phyloP scores from a whole-genome alignment of 2,888 invertebrate genomes.

The Orgyia antiqua region DNA sequence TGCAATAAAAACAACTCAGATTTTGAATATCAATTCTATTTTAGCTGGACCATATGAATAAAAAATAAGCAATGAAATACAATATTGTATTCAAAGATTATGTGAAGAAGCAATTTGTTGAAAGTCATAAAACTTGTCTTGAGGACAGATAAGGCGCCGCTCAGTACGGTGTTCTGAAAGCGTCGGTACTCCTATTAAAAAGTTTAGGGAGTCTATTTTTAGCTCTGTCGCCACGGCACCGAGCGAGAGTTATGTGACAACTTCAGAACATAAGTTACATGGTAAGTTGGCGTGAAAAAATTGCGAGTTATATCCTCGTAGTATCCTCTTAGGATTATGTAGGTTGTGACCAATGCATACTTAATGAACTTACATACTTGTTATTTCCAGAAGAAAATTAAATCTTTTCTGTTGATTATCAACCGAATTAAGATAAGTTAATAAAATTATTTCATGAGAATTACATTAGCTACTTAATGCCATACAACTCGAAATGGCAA shows the following conservation, averaged over 20 bases:
- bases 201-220: slow-evolving; percentile 69
- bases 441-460: too few species aligned
- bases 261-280: slow-evolving; percentile 41
- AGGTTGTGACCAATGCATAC: too few species aligned
- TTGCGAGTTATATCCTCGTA: slow-evolving; percentile 10
- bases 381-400: too few species aligned
- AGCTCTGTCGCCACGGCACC: slow-evolving; percentile 42
- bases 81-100: slow-evolving; percentile 36
- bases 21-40: slow-evolving; percentile 6
- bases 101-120: slow-evolving; percentile 63
- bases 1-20: too few species aligned
- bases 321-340: slow-evolving; percentile 4
- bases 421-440: too few species aligned
- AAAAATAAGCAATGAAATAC: slow-evolving; percentile 14
- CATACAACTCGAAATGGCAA: too few species aligned
- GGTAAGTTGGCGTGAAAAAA: slow-evolving; percentile 28
- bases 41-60: slow-evolving; percentile 15
- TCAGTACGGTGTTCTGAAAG: slow-evolving; percentile 33
- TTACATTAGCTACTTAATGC: too few species aligned
- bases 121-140: slow-evolving; percentile 64
- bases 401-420: too few species aligned
- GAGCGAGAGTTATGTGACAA: slow-evolving; percentile 55
- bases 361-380: too few species aligned
- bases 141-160: slow-evolving; percentile 55
- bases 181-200: slow-evolving; percentile 60